Evolutionary conservation across 2,113 vertebrate genomes (phyloP), one percentile per base, ranked within the genome.

Genomic region (Silurus asotus): DNA sequence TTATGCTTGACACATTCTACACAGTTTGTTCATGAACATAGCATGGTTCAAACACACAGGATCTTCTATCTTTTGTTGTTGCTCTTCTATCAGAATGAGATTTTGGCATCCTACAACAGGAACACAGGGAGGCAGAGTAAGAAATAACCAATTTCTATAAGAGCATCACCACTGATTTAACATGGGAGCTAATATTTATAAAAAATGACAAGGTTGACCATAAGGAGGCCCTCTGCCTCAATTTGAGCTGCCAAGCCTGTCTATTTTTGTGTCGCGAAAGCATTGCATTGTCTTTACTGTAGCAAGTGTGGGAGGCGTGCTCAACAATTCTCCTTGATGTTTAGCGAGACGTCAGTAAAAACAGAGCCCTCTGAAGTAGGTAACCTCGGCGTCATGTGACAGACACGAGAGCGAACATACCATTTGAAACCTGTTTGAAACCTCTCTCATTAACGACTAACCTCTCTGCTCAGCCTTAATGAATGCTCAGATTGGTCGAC

Each of bases 401-500:
- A 83, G 84, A 87, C 65, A 77, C 69, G 48, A 82, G 78, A 84
- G 74, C 19, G 82, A 81, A 51, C 84, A 23, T 84, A 72, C 45
- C 25, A 10, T 81, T 82, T 8, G 23, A 88, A 81, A 61, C 84
- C 77, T 74, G 55, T 78, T 88, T 81, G 79, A 88, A 91, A 91
- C 86, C 86, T 87, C 88, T 86, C 90, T 93, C 89, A 90, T 94
- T 94, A 93, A 89, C 86, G 91, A 91, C 91, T 88, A 92, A 93
- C 90, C 87, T 90, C 86, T 88, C 49, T 37, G 83, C 84, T 89
- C 85, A 78, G 59, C 15, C 59, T 87, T 92, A 93, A 94, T 75
- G 83, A 93, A 92, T 82, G 62, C 87, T 79, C 56, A 67, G 74
- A 69, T 61, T 70, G 59, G 78, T 87, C 67, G 82, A 84, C 83